Evolutionary conservation across 2,797 vertebrate species (phyloP), one percentile per base, ranked within the genome.

Genomic region (Cossypha heuglini): DNA sequence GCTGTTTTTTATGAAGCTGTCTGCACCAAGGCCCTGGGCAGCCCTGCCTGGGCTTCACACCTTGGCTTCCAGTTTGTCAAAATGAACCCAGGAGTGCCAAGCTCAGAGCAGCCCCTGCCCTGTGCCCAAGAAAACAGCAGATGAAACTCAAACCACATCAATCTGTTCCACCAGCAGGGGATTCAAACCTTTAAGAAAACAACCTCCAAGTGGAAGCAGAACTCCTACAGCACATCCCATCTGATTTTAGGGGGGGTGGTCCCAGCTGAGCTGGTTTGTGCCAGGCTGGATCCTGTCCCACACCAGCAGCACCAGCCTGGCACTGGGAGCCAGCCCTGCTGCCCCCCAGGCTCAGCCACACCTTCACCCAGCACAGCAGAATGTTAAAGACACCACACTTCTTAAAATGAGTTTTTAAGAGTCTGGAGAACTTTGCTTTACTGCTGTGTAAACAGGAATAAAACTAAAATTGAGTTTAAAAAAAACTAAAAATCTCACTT

Each of bases 151-250:
- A 62, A 48, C 13, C 54, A 58, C 20, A 2, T 7, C 31, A 1
- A 0, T 4, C 63, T 57, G 28, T 9, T 31, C 52, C 13, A 17
- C 15, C 83, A 67, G 2, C 58, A 22, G 28, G 45, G 2, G 0
- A 61, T 1, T 17, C 1, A 13, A 81, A 40, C 35, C 42, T 31
- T 12, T 2, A 5, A 11, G 38, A 45, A 42, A 68, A 43, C 40
- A 61, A 12, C 7, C 10, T 40, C 43, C 25, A 19, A n/a, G 31
- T 1, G 31, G 24, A 46, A 67, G 9, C 17, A 19, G 9, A 9
- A 1, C 42, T 49, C 42, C 6, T 12, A 1, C 13, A 16, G 6
- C 18, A 7, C 4, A 4, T 6, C 31, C 63, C 13, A 35, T 0
- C 28, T 26, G 2, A 13, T 11, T 2, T 3, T 0, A 5, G 19